Conservation (phyloP, 1,140 invertebrate genomes). For the Drosophila arizonae region DNA sequence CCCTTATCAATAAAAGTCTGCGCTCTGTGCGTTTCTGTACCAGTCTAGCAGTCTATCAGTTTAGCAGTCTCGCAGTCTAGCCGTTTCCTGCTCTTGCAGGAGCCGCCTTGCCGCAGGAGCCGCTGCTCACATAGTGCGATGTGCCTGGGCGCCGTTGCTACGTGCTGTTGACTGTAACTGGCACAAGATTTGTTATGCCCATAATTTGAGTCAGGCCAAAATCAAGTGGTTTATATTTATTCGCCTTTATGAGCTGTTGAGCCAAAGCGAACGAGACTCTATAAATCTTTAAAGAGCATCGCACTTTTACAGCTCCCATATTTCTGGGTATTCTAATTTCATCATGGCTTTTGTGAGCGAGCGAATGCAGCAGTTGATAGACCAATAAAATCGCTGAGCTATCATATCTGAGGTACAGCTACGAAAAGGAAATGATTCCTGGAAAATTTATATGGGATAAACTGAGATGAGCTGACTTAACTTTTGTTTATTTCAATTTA, state of each 20-base stretch:
- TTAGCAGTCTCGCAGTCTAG: no score
- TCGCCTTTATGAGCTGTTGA: slow-evolving; percentile 67
- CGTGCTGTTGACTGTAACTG: slow-evolving; percentile 65
- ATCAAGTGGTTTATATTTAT: slow-evolving; percentile 66
- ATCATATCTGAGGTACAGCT: no score
- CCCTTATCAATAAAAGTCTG: slow-evolving; percentile 76
- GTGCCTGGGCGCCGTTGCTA: slow-evolving; percentile 42
- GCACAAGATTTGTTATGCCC: slow-evolving; percentile 73
- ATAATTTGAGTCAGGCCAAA: slow-evolving; percentile 63
- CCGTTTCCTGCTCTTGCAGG: neutral
- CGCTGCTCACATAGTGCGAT: slow-evolving; percentile 8
- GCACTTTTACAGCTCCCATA: neutral
- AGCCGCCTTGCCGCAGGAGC: neutral
- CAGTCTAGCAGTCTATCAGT: neutral
- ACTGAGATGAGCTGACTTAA: no score
- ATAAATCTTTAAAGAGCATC: slow-evolving; percentile 68
- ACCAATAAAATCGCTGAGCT: no score
- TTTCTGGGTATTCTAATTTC: slow-evolving; percentile 1
- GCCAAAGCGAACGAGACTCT: slow-evolving; percentile 30
- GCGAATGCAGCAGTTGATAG: neutral
- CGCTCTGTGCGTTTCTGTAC: slow-evolving; percentile 9
- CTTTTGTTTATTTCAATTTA: no score
- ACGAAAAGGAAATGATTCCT: no score
- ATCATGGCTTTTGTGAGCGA: neutral
- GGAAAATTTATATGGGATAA: no score